These are phyloP conservation scores for Orientallactaga bullata DNA, from an alignment of 2,113 vertebrate genomes.

Conservation along the genomic window DNA sequence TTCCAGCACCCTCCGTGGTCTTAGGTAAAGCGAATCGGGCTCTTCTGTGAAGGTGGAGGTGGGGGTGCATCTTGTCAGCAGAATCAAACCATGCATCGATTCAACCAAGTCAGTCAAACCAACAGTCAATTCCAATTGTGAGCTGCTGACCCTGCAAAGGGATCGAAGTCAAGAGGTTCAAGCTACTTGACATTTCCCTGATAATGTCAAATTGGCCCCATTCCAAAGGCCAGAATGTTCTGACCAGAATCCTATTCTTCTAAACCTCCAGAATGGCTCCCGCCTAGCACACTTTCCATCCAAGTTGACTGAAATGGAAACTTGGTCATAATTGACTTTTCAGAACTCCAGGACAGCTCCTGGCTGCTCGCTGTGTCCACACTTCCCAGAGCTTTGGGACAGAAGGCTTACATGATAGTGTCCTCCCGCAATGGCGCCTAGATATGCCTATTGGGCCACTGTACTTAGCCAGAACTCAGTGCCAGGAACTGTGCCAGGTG, in stretches of 20 bases:
- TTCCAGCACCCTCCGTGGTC: background rate
- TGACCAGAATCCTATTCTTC: background rate
- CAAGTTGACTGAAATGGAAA: background rate
- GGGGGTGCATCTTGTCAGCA: background rate
- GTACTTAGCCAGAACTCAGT: background rate
- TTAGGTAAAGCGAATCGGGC: background rate
- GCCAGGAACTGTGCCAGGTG: background rate
- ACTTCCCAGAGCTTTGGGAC: background rate
- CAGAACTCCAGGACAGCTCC: slow-evolving; percentile 15
- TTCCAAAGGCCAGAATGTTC: background rate
- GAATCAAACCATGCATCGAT: background rate
- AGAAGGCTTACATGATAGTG: background rate
- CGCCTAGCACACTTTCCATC: background rate
- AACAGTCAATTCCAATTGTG: slow-evolving; percentile 11
- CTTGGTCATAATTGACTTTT: background rate
- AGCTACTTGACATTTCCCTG: background rate
- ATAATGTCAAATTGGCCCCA: background rate
- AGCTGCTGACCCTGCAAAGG: slow-evolving; percentile 6
- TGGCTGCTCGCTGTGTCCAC: fast-evolving
- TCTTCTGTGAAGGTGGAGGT: background rate
- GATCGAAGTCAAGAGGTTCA: background rate
- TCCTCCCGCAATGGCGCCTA: background rate
- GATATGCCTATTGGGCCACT: background rate
- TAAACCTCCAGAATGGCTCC: background rate
- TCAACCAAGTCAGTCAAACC: slow-evolving; percentile 6